Evolutionary conservation across 2,113 vertebrate genomes (phyloP), one percentile per base, ranked within the genome.

Genomic region (Cynopterus brachyotis): DNA sequence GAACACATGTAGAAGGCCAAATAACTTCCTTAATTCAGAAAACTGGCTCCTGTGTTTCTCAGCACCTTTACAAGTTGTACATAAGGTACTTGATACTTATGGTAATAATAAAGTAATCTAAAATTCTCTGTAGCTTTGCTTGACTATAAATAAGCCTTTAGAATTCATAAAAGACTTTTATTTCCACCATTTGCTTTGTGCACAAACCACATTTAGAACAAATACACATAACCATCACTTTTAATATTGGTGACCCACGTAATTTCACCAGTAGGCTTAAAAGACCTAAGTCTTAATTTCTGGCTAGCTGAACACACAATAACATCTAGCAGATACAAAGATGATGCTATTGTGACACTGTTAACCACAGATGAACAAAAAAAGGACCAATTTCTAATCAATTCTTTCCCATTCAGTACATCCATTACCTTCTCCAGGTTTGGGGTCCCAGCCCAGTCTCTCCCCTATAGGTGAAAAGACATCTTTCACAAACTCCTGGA

Each of bases 361-460:
- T 75, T 62, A 78, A 80, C 32, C 42, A 78, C 12, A 69, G 16
- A 28, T 80, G 22, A 76, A 37, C 30, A 57, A 57, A 73, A 96
- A 96, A 94, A 91, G 32, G 20, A 67, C 6, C 7, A 15, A 53
- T 80, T 93, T 86, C 76, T 67, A 15, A 81, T 35, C n/a, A 81
- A 72, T 45, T 95, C 24, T 80, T 55, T 79, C 3, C 30, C 84
- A 94, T 30, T 93, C 32, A 85, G 70, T 76, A 66, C 6, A 81
- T 40, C 50, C 93, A 98, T 98, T 98, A 99, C 99, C 99, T 98
- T 99, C 99, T 87, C 99, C 99, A 78, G 99, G 99, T 94, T 98
- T 99, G 98, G 99, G 99, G 98, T 99, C 99, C 99, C 99, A 99
- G 98, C 99, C 99, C 69, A 99, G 99, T 97, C 99, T 99, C 89